A percentile compares a stretch with the other conserved stretches of the same genome.
These are phyloP conservation scores for Rhynchophorus ferrugineus DNA, from an alignment of 1,140 invertebrate species.

Conservation along the genomic window DNA sequence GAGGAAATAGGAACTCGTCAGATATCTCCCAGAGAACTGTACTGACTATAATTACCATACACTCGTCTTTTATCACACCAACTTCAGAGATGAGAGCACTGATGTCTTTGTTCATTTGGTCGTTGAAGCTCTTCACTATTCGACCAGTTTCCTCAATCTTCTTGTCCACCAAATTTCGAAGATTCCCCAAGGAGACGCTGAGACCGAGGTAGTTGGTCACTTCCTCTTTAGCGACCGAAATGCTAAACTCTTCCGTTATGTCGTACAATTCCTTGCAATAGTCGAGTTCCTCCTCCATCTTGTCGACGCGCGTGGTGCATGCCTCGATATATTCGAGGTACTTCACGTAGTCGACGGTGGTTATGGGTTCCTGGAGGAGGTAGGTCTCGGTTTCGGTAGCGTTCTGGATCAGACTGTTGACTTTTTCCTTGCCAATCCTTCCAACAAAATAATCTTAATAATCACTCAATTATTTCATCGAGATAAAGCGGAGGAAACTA, in stretches of 20 bases:
- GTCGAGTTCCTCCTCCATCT: constrained; percentile 55
- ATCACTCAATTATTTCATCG: too few species aligned
- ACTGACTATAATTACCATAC: constrained; percentile 42
- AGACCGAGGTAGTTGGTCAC: constrained; percentile 34
- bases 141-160: constrained; percentile 47
- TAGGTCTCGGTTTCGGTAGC: constrained; percentile 52
- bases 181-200: constrained; percentile 44
- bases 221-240: constrained; percentile 43
- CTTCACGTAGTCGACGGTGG: constrained; percentile 58
- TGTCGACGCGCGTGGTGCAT: constrained; percentile 51
- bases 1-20: constrained; percentile 20
- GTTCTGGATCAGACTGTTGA: constrained; percentile 51
- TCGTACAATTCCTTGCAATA: constrained; percentile 66
- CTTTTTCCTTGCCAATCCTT: constrained; percentile 53
- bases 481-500: too few species aligned
- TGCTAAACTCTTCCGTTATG: constrained; percentile 62
- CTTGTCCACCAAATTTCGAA: constrained; percentile 48
- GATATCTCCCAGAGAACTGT: too few species aligned
- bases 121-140: constrained; percentile 49
- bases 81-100: constrained; percentile 57
- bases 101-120: constrained; percentile 55
- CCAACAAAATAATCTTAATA: too few species aligned
- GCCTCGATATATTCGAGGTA: constrained; percentile 63
- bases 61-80: constrained; percentile 55
- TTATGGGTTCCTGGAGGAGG: constrained; percentile 53